A percentile compares a stretch with the other conserved stretches of the same genome.
phyloP scores from a whole-genome alignment of 2,113 vertebrate genomes.

The Hemibagrus wyckioides region DNA sequence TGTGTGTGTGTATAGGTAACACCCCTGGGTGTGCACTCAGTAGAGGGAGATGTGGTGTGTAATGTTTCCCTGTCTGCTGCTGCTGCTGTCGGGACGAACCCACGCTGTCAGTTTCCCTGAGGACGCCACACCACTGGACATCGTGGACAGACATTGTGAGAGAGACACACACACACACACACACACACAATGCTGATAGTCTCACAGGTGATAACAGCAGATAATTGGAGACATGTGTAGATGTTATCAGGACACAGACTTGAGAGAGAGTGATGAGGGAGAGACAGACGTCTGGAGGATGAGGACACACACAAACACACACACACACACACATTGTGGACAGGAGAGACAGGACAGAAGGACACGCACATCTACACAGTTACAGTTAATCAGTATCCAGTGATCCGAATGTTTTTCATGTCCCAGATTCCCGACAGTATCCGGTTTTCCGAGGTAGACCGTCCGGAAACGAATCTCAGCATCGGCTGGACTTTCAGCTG shows the following conservation, averaged over 20 bases:
- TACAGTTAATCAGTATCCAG: not conserved
- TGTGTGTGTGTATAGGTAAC: conserved; percentile 34
- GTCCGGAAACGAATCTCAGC: conserved; percentile 97
- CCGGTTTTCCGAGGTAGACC: conserved; percentile 97
- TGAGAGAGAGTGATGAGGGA: not conserved
- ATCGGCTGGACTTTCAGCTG: conserved; percentile 98
- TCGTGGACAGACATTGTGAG: conserved; percentile 94
- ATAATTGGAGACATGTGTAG: not conserved
- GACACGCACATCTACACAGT: not conserved
- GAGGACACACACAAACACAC: not conserved
- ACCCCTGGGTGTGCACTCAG: conserved; percentile 39
- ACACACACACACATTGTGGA: conserved; percentile 6
- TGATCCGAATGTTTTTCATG: conserved; percentile 56
- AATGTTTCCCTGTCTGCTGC: conserved; percentile 76
- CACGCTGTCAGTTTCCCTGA: conserved; percentile 92
- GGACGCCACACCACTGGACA: conserved; percentile 83
- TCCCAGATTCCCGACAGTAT: conserved; percentile 93
- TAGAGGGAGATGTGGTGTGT: conserved; percentile 51
- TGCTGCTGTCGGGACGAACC: conserved; percentile 72
- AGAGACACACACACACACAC: conserved; percentile 9
- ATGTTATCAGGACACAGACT: not conserved
- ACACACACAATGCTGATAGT: conserved; percentile 9
- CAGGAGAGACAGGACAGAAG: not conserved
- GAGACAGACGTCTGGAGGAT: not conserved
- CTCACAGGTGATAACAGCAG: not conserved